Evolutionary conservation across 2,888 invertebrate genomes (phyloP).

Genomic region (Parnassius orleans): DNA sequence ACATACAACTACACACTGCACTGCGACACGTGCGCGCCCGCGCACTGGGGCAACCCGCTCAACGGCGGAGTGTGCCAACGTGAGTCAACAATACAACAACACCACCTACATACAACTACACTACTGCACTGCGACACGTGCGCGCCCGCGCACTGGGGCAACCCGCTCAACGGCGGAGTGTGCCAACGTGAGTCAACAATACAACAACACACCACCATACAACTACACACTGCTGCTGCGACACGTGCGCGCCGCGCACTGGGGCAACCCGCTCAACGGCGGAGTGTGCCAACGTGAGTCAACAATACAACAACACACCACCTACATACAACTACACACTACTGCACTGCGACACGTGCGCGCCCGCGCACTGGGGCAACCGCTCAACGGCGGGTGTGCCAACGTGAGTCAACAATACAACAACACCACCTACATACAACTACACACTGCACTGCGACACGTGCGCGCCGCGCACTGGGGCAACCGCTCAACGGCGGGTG

Average conservation of each 20-base stretch:
- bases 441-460: slow-evolving; percentile 86
- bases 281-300: slow-evolving; percentile 91
- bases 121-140: slow-evolving; percentile 91
- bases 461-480: slow-evolving; percentile 97
- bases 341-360: slow-evolving; percentile 90
- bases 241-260: slow-evolving; percentile 95
- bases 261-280: slow-evolving; percentile 97
- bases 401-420: slow-evolving; percentile 73
- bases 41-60: slow-evolving; percentile 96
- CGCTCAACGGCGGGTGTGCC: slow-evolving; percentile 97
- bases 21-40: slow-evolving; percentile 93
- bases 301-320: not conserved
- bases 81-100: slow-evolving; percentile 45
- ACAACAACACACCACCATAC: slow-evolving; percentile 4
- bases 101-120: not conserved
- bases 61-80: slow-evolving; percentile 95
- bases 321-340: not conserved
- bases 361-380: slow-evolving; percentile 95
- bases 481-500: slow-evolving; percentile 94
- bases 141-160: slow-evolving; percentile 95
- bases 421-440: not conserved
- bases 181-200: slow-evolving; percentile 80
- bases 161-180: slow-evolving; percentile 97
- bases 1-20: slow-evolving; percentile 57
- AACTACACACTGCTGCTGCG: slow-evolving; percentile 83